Conservation (phyloP, 2,797 vertebrate species). For the Artibeus jamaicensis region DNA sequence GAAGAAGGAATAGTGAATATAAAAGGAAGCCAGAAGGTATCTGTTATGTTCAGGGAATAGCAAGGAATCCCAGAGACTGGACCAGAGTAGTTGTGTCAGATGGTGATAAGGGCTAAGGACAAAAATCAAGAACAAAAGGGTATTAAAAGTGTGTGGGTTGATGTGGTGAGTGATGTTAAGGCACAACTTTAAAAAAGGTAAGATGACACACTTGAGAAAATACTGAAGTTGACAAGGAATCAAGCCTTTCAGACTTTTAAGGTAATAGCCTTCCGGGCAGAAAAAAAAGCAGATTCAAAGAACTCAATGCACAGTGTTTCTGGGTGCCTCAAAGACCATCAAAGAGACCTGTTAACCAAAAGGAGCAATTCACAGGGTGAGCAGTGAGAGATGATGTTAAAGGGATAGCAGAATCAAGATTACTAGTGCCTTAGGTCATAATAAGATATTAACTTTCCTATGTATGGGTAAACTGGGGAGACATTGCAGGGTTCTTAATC, state of each 20-base stretch:
- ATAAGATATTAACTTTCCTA: background rate
- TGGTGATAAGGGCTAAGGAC: background rate
- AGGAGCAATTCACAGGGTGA: background rate
- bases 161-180: background rate
- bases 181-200: background rate
- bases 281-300: background rate
- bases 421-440: background rate
- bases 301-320: background rate
- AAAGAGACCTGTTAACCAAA: background rate
- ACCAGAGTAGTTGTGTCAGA: background rate
- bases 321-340: background rate
- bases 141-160: background rate
- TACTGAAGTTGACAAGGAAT: background rate
- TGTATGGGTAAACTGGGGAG: background rate
- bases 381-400: background rate
- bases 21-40: background rate
- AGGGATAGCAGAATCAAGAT: background rate
- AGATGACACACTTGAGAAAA: background rate
- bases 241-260: background rate
- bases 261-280: background rate
- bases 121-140: background rate
- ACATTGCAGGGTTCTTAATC: background rate
- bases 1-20: background rate
- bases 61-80: background rate
- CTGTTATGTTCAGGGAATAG: background rate